Evolutionary conservation across 2,888 invertebrate species (phyloP).

Genomic region (Hemaris fuciformis): DNA sequence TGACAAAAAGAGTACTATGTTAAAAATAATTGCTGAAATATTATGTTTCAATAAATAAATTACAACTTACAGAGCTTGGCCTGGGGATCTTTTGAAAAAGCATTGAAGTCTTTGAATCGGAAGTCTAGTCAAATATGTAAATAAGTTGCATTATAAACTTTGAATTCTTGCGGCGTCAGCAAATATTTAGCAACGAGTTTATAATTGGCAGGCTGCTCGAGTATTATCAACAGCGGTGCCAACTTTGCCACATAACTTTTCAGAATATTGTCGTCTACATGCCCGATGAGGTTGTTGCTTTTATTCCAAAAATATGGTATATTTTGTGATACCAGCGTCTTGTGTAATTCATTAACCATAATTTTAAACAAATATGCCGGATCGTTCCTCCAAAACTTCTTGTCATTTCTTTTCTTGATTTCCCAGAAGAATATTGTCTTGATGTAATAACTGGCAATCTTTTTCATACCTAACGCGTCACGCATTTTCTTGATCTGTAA

Average conservation of each 20-base stretch:
- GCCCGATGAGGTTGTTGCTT: slow-evolving; percentile 63
- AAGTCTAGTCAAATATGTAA: slow-evolving; percentile 6
- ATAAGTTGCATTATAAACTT: slow-evolving; percentile 37
- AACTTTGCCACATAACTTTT: slow-evolving; percentile 45
- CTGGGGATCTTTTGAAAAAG: neutral
- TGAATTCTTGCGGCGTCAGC: slow-evolving; percentile 45
- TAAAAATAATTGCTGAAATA: too few relatives aligned
- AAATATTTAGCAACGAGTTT: slow-evolving; percentile 53
- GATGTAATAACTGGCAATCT: slow-evolving; percentile 80
- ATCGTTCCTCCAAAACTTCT: slow-evolving; percentile 48
- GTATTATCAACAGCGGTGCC: slow-evolving; percentile 35
- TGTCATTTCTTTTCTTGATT: slow-evolving; percentile 39
- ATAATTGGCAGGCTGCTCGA: slow-evolving; percentile 40
- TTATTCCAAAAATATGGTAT: slow-evolving; percentile 77
- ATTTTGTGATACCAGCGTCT: slow-evolving; percentile 40
- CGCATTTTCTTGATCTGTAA: slow-evolving; percentile 76
- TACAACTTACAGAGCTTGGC: neutral
- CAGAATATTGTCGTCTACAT: slow-evolving; percentile 32
- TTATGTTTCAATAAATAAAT: too few relatives aligned
- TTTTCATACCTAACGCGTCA: slow-evolving; percentile 61
- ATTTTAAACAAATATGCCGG: slow-evolving; percentile 53
- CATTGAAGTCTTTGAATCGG: neutral
- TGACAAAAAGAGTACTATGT: too few relatives aligned
- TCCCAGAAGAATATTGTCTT: slow-evolving; percentile 78
- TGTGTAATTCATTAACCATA: slow-evolving; percentile 62